Conservation (phyloP, 2,113 vertebrate genomes). For the Takifugu flavidus region DNA sequence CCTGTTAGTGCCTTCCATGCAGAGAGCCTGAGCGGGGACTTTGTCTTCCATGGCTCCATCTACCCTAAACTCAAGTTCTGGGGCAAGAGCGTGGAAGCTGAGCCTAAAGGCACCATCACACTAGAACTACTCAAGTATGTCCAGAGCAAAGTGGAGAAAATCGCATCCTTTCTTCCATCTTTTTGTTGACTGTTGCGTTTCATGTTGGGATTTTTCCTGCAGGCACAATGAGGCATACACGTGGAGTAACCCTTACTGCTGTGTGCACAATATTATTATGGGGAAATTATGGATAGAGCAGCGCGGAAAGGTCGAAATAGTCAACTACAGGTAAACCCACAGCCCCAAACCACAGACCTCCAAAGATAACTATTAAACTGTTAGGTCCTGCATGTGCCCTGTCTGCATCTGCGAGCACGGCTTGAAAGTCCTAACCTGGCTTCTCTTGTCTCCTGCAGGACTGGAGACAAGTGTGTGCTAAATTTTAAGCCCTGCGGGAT, state of each 20-base stretch:
- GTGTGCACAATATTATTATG: constrained; percentile 64
- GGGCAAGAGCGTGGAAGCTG: constrained; percentile 66
- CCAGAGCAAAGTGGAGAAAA: background rate
- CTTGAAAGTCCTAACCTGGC: background rate
- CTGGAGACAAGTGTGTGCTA: constrained; percentile 70
- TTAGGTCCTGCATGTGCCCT: too few species aligned
- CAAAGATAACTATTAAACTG: too few species aligned
- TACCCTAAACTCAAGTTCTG: constrained; percentile 69
- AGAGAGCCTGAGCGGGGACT: constrained; percentile 60
- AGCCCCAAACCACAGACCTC: too few species aligned
- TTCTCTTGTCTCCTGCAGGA: constrained; percentile 71
- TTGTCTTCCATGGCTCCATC: constrained; percentile 64
- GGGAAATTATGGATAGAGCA: constrained; percentile 69
- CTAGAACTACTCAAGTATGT: constrained; percentile 64
- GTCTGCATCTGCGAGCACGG: too few species aligned
- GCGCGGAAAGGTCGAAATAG: constrained; percentile 64
- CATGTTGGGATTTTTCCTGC: background rate
- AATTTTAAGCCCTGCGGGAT: constrained; percentile 63
- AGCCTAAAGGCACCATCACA: constrained; percentile 65
- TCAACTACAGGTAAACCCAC: constrained; percentile 53
- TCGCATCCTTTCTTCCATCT: background rate
- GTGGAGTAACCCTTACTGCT: constrained; percentile 66
- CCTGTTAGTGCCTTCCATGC: constrained; percentile 68
- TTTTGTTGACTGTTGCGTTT: background rate
- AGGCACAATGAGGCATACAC: constrained; percentile 62